These are phyloP conservation scores for Halcyon chelicuti DNA, from an alignment of 2,797 vertebrate species.

Conservation along the genomic window DNA sequence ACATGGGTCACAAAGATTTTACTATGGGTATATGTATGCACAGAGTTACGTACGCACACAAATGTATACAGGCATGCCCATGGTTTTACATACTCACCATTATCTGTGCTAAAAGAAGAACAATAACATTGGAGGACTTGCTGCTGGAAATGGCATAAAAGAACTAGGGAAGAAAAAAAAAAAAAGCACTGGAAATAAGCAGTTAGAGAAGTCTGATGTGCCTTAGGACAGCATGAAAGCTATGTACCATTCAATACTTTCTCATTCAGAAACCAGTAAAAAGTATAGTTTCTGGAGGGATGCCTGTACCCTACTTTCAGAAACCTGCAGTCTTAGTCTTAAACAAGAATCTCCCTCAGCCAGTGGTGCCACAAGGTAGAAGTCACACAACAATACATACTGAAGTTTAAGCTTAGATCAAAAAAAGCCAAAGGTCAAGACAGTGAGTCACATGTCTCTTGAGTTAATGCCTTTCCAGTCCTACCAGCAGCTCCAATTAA, in stretches of 20 bases:
- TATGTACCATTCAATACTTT: background rate
- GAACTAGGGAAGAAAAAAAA: slow-evolving; percentile 82
- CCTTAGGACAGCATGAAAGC: background rate
- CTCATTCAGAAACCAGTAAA: background rate
- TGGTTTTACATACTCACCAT: slow-evolving; percentile 87
- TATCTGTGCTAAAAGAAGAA: slow-evolving; percentile 96
- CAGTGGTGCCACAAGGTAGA: background rate
- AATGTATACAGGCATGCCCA: fast-evolving
- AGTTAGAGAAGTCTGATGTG: background rate
- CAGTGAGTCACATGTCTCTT: background rate
- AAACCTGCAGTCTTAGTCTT: background rate
- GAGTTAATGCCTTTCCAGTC: background rate
- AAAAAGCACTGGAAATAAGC: background rate
- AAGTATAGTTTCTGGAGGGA: background rate
- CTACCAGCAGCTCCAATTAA: background rate
- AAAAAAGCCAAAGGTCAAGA: background rate
- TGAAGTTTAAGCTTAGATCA: background rate
- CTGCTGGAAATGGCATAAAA: slow-evolving; percentile 99
- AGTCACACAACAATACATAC: background rate
- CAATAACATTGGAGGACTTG: slow-evolving; percentile 98
- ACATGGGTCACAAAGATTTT: background rate
- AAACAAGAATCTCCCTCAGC: background rate
- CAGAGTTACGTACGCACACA: background rate
- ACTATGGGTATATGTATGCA: background rate
- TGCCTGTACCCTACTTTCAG: background rate